Percentiles rank a stretch among this genome's conserved stretches.
Conservation (phyloP, 2,113 vertebrate species). For the Dicaeum eximium region DNA sequence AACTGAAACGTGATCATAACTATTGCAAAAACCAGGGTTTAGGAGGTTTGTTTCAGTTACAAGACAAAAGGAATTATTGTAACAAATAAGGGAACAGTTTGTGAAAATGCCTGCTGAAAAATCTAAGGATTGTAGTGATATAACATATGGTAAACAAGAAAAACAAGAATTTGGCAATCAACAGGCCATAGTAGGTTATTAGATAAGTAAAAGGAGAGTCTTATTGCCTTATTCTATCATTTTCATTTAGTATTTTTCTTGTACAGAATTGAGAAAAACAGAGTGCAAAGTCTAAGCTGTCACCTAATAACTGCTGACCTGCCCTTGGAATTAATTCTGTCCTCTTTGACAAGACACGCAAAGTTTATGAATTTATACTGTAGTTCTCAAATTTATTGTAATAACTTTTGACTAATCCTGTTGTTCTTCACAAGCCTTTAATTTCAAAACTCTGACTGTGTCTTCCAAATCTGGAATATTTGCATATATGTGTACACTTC, state of each 20-base stretch:
- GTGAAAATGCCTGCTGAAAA: background rate
- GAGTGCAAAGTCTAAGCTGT: background rate
- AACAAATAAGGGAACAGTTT: background rate
- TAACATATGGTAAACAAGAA: background rate
- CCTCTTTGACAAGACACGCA: background rate
- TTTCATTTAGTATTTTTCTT: background rate
- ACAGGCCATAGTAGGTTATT: background rate
- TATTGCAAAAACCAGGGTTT: background rate
- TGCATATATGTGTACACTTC: background rate
- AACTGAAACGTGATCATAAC: background rate
- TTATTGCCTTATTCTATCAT: background rate
- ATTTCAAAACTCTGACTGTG: background rate
- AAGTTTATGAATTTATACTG: background rate
- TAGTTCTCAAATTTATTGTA: background rate
- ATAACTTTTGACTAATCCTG: background rate
- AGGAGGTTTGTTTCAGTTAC: background rate
- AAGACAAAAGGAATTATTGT: background rate
- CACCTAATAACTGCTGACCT: background rate
- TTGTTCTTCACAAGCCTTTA: background rate
- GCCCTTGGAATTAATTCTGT: background rate
- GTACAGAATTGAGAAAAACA: background rate
- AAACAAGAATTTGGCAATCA: background rate
- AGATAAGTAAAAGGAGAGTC: background rate
- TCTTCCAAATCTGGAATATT: background rate
- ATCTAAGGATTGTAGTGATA: background rate